Evolutionary conservation across 2,113 vertebrate species (phyloP).

Genomic region (Myrmophylax atrothorax): DNA sequence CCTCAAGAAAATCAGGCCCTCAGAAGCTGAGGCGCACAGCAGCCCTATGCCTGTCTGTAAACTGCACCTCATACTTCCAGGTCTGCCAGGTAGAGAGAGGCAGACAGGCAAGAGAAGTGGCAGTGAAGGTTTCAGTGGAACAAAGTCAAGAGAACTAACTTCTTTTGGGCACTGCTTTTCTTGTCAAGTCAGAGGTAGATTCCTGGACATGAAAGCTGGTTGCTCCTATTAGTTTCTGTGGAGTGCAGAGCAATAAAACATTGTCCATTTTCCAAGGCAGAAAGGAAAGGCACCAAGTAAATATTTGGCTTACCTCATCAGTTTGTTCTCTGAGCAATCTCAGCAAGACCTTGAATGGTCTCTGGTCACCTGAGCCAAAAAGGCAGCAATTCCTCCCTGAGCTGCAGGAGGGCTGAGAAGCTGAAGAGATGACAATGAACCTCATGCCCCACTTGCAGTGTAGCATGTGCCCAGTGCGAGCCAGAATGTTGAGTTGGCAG

Average conservation of each 20-base stretch:
- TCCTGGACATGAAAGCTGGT: not conserved
- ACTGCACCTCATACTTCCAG: rapidly evolving
- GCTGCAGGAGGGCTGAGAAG: not conserved
- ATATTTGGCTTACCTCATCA: not conserved
- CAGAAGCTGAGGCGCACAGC: not conserved
- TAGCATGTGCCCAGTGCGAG: rapidly evolving
- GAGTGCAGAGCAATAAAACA: not conserved
- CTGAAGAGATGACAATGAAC: rapidly evolving
- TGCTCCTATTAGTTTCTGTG: not conserved
- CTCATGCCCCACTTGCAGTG: rapidly evolving
- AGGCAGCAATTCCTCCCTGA: not conserved
- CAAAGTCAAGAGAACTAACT: not conserved
- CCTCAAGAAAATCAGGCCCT: too few species aligned
- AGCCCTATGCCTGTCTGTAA: not conserved
- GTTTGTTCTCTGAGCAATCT: not conserved
- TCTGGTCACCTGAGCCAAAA: not conserved
- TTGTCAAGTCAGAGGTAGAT: not conserved
- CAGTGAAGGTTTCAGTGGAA: not conserved
- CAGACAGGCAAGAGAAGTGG: not conserved
- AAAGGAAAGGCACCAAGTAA: not conserved
- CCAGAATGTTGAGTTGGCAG: not conserved
- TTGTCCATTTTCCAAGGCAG: not conserved
- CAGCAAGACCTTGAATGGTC: not conserved
- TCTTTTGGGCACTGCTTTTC: not conserved
- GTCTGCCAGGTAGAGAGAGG: not conserved